Conservation (phyloP, 1,140 invertebrate species). For the Drosophila insularis region DNA sequence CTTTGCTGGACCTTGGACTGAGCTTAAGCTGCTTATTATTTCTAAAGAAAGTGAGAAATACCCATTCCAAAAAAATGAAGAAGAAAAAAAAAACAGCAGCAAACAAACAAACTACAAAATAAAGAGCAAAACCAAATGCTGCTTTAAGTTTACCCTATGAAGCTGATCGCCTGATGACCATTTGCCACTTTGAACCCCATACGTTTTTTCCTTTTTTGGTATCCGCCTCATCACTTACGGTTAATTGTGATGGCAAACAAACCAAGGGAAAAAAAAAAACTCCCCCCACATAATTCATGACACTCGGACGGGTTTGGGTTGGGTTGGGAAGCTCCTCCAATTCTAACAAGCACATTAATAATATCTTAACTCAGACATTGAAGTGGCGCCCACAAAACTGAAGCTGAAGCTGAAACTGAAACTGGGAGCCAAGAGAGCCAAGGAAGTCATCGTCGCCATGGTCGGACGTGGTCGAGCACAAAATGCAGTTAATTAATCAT, state of each 20-base stretch:
- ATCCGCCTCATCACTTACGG: conserved; percentile 57
- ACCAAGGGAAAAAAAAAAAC: conserved; percentile 49
- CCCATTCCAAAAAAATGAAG: neutral
- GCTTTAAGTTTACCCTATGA: conserved; percentile 32
- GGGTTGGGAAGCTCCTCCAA: conserved; percentile 12
- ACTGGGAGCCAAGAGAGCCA: neutral
- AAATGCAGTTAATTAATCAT: conserved; percentile 80
- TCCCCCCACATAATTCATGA: conserved; percentile 60
- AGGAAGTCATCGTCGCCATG: neutral
- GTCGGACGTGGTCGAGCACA: conserved; percentile 54
- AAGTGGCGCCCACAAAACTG: conserved; percentile 47
- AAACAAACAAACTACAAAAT: neutral
- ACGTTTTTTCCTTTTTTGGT: conserved; percentile 6
- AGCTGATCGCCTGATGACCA: conserved; percentile 35
- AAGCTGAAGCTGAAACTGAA: neutral
- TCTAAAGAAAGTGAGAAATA: conserved; percentile 31
- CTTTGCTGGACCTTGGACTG: conserved; percentile 29
- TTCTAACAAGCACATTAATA: conserved; percentile 76
- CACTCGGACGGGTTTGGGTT: conserved; percentile 17
- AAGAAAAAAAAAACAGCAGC: neutral
- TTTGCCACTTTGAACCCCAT: conserved; percentile 21
- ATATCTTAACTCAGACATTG: conserved; percentile 65
- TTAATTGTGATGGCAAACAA: conserved; percentile 54
- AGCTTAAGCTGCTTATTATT: conserved; percentile 76
- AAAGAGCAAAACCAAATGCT: conserved; percentile 27